Evolutionary conservation across 1,140 invertebrate genomes (phyloP).

Genomic region (Chrysoperla carnea): DNA sequence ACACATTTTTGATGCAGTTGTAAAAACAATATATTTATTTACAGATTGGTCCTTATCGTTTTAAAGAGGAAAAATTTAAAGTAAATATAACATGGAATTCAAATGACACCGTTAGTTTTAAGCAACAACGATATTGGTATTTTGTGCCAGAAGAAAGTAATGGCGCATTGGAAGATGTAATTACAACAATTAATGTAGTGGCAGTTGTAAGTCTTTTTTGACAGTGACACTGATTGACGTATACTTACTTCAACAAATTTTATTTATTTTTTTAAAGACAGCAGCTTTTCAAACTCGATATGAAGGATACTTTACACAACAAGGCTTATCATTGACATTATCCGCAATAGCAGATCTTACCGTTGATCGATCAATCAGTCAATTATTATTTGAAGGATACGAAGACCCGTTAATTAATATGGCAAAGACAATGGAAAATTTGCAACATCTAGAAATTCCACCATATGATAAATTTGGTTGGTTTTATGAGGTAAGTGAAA

Average conservation of each 20-base stretch:
- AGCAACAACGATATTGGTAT: conserved; percentile 54
- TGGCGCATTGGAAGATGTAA: conserved; percentile 49
- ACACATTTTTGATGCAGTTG: too few species aligned
- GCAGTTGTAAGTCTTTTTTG: conserved; percentile 37
- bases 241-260: conserved; percentile 1
- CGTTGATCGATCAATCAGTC: conserved; percentile 39
- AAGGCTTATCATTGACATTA: conserved; percentile 32
- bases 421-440: conserved; percentile 31
- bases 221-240: not conserved
- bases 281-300: conserved; percentile 36
- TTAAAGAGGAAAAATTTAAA: conserved; percentile 35
- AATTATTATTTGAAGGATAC: conserved; percentile 60
- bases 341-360: conserved; percentile 30
- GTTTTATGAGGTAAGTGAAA: conserved; percentile 41
- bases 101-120: conserved; percentile 67
- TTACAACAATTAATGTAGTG: conserved; percentile 65
- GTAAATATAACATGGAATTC: conserved; percentile 43
- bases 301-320: conserved; percentile 21
- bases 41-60: conserved; percentile 35
- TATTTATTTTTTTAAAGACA: conserved; percentile 30
- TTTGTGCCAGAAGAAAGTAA: conserved; percentile 51
- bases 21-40: too few species aligned
- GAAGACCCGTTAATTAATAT: conserved; percentile 44
- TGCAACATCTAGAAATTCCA: conserved; percentile 30
- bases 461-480: conserved; percentile 51